These are phyloP conservation scores for Xyrauchen texanus DNA, from an alignment of 2,113 vertebrate genomes.

Conservation along the genomic window DNA sequence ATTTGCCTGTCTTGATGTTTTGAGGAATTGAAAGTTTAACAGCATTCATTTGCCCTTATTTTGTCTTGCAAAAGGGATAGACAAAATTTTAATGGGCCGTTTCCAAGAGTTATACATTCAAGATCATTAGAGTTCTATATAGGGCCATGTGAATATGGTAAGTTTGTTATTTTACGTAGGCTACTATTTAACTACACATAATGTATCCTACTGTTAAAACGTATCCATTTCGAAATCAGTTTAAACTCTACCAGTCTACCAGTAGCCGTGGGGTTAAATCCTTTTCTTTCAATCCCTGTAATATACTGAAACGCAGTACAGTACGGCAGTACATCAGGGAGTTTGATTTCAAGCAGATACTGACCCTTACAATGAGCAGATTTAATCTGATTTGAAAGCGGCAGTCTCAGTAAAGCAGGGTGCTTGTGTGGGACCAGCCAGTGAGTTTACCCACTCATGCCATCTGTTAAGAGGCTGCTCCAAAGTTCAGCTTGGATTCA, in stretches of 20 bases:
- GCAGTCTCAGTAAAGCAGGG: slow-evolving; percentile 50
- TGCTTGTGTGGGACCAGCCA: slow-evolving; percentile 53
- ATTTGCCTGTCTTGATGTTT: not conserved
- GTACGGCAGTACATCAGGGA: slow-evolving; percentile 40
- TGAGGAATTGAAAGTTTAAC: not conserved
- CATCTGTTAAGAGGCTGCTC: slow-evolving; percentile 60
- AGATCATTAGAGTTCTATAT: slow-evolving; percentile 46
- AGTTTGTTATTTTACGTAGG: not conserved
- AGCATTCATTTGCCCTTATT: too few relatives aligned
- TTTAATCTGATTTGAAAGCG: slow-evolving; percentile 50
- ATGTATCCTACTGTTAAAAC: not conserved
- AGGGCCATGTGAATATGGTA: slow-evolving; percentile 66
- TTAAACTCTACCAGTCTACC: slow-evolving; percentile 28
- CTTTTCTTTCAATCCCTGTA: slow-evolving; percentile 46
- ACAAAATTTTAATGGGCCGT: slow-evolving; percentile 43
- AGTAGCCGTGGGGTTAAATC: slow-evolving; percentile 44
- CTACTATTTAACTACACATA: slow-evolving; percentile 7
- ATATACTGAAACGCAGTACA: slow-evolving; percentile 47
- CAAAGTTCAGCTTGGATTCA: slow-evolving; percentile 62
- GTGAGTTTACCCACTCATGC: slow-evolving; percentile 52
- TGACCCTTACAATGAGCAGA: slow-evolving; percentile 57
- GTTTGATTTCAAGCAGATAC: slow-evolving; percentile 55
- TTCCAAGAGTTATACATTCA: slow-evolving; percentile 41
- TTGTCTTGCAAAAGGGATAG: slow-evolving; percentile 29
- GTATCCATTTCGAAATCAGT: slow-evolving; percentile 41